phyloP scores from a whole-genome alignment of 1,140 invertebrate genomes.

The Eueides isabella region DNA sequence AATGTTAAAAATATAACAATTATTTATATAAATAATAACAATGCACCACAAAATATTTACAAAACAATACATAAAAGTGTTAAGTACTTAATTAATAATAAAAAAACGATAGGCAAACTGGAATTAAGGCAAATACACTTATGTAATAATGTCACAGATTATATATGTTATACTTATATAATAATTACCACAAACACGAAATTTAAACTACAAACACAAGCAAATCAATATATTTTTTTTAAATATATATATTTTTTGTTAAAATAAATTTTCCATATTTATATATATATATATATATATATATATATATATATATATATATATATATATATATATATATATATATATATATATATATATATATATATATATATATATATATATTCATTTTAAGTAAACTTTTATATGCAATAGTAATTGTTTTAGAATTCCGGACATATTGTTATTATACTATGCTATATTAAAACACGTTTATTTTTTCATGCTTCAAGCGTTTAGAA shows the following conservation, averaged over 20 bases:
- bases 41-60: slow-evolving; percentile 25
- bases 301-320: no score
- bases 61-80: slow-evolving; percentile 23
- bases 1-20: slow-evolving; percentile 32
- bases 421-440: no score
- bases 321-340: no score
- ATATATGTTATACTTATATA: not conserved
- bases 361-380: no score
- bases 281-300: no score
- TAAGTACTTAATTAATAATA: slow-evolving; percentile 28
- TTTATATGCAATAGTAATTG: not conserved
- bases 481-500: no score
- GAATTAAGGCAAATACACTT: slow-evolving; percentile 1
- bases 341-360: no score
- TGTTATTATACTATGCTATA: no score
- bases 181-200: not conserved
- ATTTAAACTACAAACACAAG: not conserved
- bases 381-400: not conserved
- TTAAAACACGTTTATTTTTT: no score
- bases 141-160: slow-evolving; percentile 7
- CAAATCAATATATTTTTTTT: no score
- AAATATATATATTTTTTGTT: no score
- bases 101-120: not conserved
- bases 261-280: no score
- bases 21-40: slow-evolving; percentile 31